A percentile compares a stretch with the other conserved stretches of the same genome.
Evolutionary conservation across 2,797 vertebrate species (phyloP).

Genomic region (Leuciscus waleckii): DNA sequence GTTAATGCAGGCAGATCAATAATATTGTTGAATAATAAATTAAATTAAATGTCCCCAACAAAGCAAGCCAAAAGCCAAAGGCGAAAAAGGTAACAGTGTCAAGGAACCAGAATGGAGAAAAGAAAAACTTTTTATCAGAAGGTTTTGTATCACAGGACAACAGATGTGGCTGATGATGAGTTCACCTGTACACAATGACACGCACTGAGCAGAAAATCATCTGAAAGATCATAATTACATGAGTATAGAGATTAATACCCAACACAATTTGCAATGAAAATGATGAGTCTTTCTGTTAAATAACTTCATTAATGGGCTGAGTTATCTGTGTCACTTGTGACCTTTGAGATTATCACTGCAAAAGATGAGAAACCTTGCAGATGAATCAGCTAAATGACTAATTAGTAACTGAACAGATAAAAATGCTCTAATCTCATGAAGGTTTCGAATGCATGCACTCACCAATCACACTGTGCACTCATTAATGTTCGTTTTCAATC

Average conservation of each 20-base stretch:
- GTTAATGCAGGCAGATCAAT: too few species aligned
- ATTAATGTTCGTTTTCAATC: neutral
- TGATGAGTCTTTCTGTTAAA: neutral
- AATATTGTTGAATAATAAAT: too few species aligned
- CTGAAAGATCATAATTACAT: neutral
- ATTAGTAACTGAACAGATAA: neutral
- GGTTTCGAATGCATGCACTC: neutral
- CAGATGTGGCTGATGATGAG: neutral
- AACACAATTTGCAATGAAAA: neutral
- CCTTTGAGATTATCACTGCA: constrained; percentile 16
- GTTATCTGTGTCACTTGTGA: neutral
- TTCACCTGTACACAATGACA: neutral
- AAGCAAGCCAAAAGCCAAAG: too few species aligned
- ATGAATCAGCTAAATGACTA: neutral
- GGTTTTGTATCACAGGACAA: neutral
- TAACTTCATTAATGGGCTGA: neutral
- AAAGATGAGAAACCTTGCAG: neutral
- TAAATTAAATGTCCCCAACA: too few species aligned
- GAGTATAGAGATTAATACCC: neutral
- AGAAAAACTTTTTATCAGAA: too few species aligned
- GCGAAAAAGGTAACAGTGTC: rapidly evolving
- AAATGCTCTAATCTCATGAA: neutral
- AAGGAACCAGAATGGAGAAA: too few species aligned
- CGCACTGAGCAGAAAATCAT: neutral
- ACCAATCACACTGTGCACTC: neutral